A percentile compares a stretch with the other conserved stretches of the same genome.
Evolutionary conservation across 2,797 vertebrate genomes (phyloP).

Genomic region (Semotilus atromaculatus): DNA sequence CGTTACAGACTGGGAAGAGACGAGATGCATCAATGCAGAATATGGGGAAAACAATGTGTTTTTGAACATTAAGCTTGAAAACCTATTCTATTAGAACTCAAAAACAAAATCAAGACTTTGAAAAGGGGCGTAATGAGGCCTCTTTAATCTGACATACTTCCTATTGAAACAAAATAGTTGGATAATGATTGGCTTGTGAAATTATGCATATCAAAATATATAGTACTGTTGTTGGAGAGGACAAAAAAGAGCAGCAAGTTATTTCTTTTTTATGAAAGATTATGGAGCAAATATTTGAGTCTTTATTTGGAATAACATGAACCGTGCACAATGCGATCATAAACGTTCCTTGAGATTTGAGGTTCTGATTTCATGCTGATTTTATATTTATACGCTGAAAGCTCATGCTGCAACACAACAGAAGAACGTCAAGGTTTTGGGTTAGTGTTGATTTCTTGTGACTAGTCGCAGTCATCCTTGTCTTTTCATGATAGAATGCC

Average conservation of each 20-base stretch:
- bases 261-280: background rate
- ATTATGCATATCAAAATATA: background rate
- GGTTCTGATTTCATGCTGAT: background rate
- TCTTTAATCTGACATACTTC: background rate
- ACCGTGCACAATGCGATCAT: background rate
- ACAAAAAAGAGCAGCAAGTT: background rate
- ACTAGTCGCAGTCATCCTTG: background rate
- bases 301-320: background rate
- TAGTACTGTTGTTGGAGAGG: background rate
- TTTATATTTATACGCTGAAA: background rate
- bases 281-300: background rate
- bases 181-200: background rate
- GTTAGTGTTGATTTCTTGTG: background rate
- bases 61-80: background rate
- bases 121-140: background rate
- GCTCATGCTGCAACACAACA: background rate
- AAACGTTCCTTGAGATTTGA: background rate
- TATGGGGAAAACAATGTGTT: background rate
- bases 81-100: background rate
- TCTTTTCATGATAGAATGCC: constrained; percentile 6
- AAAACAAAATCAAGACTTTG: background rate
- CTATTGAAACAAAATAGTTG: background rate
- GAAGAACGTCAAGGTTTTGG: background rate
- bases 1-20: background rate
- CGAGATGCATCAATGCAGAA: background rate